These are phyloP conservation scores for Platichthys stellatus DNA, from an alignment of 2,113 vertebrate genomes.

Conservation along the genomic window DNA sequence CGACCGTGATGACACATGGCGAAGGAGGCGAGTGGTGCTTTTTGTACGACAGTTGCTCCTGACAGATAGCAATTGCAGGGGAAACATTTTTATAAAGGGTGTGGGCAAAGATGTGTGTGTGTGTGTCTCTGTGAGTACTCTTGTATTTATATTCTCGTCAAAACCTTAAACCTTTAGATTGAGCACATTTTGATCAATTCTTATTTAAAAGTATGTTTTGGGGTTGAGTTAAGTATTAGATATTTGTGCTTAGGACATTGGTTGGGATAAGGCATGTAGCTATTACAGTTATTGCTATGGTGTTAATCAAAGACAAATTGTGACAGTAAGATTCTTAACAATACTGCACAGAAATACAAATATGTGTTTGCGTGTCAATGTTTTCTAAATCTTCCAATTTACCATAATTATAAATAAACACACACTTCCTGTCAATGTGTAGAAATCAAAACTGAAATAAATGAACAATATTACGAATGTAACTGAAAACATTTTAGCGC, in stretches of 20 bases:
- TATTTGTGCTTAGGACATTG: neutral
- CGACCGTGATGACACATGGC: conserved; percentile 38
- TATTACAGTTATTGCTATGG: neutral
- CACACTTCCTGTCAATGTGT: neutral
- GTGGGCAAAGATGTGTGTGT: neutral
- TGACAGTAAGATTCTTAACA: too few species aligned
- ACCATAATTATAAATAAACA: neutral
- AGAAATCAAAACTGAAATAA: neutral
- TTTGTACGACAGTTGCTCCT: conserved; percentile 37
- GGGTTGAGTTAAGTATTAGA: neutral
- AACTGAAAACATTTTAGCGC: neutral
- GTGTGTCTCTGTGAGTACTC: too few species aligned
- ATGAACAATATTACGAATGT: neutral
- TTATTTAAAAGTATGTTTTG: neutral
- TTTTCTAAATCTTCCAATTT: too few species aligned
- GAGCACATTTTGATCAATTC: neutral
- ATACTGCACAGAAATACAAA: too few species aligned
- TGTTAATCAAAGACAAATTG: neutral
- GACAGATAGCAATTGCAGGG: conserved; percentile 25
- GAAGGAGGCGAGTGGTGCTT: conserved; percentile 35
- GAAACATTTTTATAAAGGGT: conserved; percentile 34
- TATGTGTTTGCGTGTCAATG: too few species aligned
- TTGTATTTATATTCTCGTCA: too few species aligned
- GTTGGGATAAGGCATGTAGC: too few species aligned
- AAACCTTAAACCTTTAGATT: too few species aligned